Evolutionary conservation across 1,140 invertebrate genomes (phyloP).

Genomic region (Reticulitermes speratus): DNA sequence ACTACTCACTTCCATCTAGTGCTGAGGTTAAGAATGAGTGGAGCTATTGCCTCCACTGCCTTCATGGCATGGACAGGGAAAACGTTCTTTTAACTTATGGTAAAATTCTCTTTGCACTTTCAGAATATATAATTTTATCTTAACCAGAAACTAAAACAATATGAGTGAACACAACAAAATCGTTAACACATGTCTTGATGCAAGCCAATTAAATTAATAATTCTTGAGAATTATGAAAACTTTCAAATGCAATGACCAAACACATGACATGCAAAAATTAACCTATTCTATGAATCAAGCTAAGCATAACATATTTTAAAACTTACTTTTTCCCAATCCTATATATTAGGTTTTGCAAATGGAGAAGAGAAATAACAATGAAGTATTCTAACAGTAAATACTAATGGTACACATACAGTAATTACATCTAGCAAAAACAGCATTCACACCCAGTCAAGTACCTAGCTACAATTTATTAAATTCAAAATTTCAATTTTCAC

Average conservation of each 20-base stretch:
- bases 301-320: neutral
- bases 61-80: too few species aligned
- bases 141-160: too few species aligned
- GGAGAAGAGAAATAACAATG: neutral
- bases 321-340: conserved; percentile 4
- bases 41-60: too few species aligned
- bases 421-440: neutral
- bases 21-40: too few species aligned
- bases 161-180: too few species aligned
- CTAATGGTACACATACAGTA: neutral
- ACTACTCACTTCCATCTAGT: too few species aligned
- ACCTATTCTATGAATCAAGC: neutral
- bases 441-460: neutral
- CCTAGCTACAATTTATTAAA: neutral
- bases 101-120: too few species aligned
- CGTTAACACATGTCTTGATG: too few species aligned
- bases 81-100: too few species aligned
- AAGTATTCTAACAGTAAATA: neutral
- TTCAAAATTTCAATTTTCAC: neutral
- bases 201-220: too few species aligned
- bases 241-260: neutral
- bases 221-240: neutral
- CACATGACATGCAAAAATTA: neutral
- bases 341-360: neutral
- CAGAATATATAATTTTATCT: too few species aligned